A percentile compares a stretch with the other conserved stretches of the same genome.
These are phyloP conservation scores for Aphodius sticticus DNA, from an alignment of 2,888 invertebrate genomes.

Conservation along the genomic window DNA sequence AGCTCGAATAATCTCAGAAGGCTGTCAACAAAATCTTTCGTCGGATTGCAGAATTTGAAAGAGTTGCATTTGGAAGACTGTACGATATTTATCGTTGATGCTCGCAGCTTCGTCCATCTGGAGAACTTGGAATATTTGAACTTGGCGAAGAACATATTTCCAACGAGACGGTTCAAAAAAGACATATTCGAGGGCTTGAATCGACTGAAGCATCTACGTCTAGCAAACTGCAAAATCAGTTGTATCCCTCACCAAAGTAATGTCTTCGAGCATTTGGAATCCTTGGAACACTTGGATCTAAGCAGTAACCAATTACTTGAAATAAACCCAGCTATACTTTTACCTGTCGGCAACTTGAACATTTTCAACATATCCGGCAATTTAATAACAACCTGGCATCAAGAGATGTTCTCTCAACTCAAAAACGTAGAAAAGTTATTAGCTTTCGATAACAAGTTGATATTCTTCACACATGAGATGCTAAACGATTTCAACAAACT, in stretches of 20 bases:
- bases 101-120: slow-evolving; percentile 61
- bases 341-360: slow-evolving; percentile 55
- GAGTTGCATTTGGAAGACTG: slow-evolving; percentile 65
- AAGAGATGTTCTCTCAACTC: slow-evolving; percentile 62
- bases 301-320: slow-evolving; percentile 62
- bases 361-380: slow-evolving; percentile 65
- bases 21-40: slow-evolving; percentile 63
- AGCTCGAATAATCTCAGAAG: slow-evolving; percentile 65
- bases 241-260: slow-evolving; percentile 58
- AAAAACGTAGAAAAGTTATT: slow-evolving; percentile 55
- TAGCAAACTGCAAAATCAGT: slow-evolving; percentile 64
- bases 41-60: slow-evolving; percentile 62
- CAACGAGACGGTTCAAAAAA: slow-evolving; percentile 44
- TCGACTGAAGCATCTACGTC: slow-evolving; percentile 61
- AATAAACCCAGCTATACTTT: slow-evolving; percentile 60
- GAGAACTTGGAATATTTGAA: slow-evolving; percentile 62
- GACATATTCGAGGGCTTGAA: slow-evolving; percentile 63
- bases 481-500: slow-evolving; percentile 64
- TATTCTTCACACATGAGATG: slow-evolving; percentile 66
- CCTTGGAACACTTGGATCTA: slow-evolving; percentile 63
- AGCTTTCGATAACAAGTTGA: slow-evolving; percentile 65
- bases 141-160: slow-evolving; percentile 65
- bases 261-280: slow-evolving; percentile 63
- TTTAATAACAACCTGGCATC: slow-evolving; percentile 64
- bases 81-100: slow-evolving; percentile 62